Percentiles rank a stretch among this genome's conserved stretches.
phyloP scores from a whole-genome alignment of 53 echinoderm and acorn worm species.

The Hippasteria phrygiana region DNA sequence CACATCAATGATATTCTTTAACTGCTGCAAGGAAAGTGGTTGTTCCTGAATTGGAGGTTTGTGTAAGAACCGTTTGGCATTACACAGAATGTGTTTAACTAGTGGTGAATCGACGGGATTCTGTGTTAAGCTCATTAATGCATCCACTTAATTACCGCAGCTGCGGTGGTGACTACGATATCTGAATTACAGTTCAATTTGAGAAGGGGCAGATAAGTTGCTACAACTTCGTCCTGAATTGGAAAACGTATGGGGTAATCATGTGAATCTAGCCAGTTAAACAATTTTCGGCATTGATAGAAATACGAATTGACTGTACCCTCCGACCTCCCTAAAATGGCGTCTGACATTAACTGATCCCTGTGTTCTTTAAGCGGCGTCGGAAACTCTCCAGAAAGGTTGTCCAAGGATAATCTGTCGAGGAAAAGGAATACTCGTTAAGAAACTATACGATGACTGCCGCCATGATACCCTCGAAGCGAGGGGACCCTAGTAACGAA shows the following conservation, averaged over 20 bases:
- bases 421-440: neutral
- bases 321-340: neutral
- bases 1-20: neutral
- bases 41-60: neutral
- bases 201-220: neutral
- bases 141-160: neutral
- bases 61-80: neutral
- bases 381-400: neutral
- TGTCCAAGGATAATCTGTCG: neutral
- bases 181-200: neutral
- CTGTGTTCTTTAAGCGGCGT: neutral
- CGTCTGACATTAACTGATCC: neutral
- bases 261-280: neutral
- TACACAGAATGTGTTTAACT: neutral
- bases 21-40: neutral
- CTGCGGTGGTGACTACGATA: neutral
- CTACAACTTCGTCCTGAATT: neutral
- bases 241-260: neutral
- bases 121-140: neutral
- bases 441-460: neutral
- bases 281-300: neutral
- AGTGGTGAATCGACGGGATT: conserved; percentile 6
- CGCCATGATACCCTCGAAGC: neutral
- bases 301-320: neutral
- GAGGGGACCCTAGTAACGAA: neutral